Evolutionary conservation across 2,888 invertebrate species (phyloP).

Genomic region (Hylaea fasciaria): DNA sequence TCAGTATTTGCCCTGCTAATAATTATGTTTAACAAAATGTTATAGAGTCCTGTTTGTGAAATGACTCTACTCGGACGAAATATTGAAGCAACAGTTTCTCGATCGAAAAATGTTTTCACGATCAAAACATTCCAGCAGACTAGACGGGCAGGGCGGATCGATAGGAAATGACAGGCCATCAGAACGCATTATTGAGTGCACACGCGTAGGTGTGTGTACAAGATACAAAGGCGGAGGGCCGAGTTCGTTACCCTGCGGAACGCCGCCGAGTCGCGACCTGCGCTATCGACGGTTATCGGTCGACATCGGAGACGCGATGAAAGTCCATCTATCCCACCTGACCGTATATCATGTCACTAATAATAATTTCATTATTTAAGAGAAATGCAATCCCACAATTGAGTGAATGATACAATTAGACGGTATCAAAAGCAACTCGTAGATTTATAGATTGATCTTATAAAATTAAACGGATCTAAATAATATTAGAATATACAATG

Average conservation of each 20-base stretch:
- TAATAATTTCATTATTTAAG: background rate
- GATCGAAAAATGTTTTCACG: constrained; percentile 6
- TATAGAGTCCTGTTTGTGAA: background rate
- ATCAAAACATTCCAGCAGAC: constrained; percentile 30
- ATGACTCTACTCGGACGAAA: background rate
- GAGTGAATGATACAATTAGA: background rate
- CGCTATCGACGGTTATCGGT: constrained; percentile 66
- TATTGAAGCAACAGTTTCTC: background rate
- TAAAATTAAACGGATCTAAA: background rate
- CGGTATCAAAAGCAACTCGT: background rate
- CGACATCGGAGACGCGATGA: constrained; percentile 52
- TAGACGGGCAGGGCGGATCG: constrained; percentile 47
- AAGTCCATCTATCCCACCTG: constrained; percentile 58
- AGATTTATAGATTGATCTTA: background rate
- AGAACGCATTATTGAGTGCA: constrained; percentile 52
- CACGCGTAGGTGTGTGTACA: constrained; percentile 46
- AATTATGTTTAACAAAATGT: no score
- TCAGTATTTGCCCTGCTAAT: no score
- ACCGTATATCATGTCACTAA: constrained; percentile 32
- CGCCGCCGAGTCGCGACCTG: constrained; percentile 57
- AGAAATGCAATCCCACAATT: background rate
- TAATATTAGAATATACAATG: constrained; percentile 8
- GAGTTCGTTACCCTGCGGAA: constrained; percentile 69
- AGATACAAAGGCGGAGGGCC: constrained; percentile 50
- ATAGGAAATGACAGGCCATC: constrained; percentile 56